Conservation (phyloP, 1,140 invertebrate species). For the Sminthurides bifidus region DNA sequence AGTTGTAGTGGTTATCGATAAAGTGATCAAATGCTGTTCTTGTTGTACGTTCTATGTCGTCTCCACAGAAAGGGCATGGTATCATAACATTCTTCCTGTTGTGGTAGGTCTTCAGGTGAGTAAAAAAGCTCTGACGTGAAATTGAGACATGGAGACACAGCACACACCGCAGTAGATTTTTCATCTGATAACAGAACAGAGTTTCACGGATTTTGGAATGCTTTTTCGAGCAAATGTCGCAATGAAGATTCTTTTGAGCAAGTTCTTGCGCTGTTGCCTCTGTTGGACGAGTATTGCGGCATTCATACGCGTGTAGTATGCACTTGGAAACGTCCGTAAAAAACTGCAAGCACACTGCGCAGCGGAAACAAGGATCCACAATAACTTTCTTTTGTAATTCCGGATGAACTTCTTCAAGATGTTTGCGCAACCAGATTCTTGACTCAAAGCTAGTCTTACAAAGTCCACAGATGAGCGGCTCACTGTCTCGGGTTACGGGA, state of each 20-base stretch:
- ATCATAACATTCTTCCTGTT: constrained; percentile 1
- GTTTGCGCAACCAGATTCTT: constrained; percentile 5
- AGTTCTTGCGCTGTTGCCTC: constrained; percentile 11
- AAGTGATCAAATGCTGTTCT: constrained; percentile 17
- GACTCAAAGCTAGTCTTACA: constrained; percentile 3
- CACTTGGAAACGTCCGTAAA: constrained; percentile 6
- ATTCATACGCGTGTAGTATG: constrained; percentile 1
- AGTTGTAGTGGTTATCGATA: constrained; percentile 9
- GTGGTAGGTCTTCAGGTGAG: constrained; percentile 16
- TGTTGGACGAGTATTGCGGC: neutral
- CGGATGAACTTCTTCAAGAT: constrained; percentile 6
- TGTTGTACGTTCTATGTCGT: neutral
- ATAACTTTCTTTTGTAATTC: constrained; percentile 6
- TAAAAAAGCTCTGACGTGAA: constrained; percentile 10
- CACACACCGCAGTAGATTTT: constrained; percentile 13
- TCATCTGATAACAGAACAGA: constrained; percentile 12
- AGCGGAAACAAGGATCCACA: constrained; percentile 15
- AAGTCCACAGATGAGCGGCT: constrained; percentile 5
- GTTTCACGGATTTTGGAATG: constrained; percentile 13
- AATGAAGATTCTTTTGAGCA: constrained; percentile 7
- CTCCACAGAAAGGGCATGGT: constrained; percentile 14
- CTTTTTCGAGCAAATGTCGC: constrained; percentile 13
- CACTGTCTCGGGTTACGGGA: neutral
- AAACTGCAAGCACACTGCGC: constrained; percentile 7
- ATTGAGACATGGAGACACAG: constrained; percentile 11